Conservation (phyloP, 37 sponge, comb jelly and placozoan species). For the Mnemiopsis leidyi region DNA sequence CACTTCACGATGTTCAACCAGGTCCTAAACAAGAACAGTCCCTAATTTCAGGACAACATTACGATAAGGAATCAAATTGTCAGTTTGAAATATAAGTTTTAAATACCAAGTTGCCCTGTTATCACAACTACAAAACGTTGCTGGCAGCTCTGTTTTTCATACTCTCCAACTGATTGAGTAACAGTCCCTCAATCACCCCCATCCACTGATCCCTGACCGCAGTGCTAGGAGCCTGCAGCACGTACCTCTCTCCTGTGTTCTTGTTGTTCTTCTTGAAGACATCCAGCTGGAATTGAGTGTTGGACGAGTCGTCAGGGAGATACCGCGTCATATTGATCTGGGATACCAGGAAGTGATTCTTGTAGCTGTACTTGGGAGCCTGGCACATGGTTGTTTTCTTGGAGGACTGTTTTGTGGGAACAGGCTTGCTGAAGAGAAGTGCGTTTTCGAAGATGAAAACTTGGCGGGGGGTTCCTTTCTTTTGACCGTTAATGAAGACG, state of each 20-base stretch:
- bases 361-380: slow-evolving; percentile 8
- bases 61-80: neutral
- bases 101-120: neutral
- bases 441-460: slow-evolving; percentile 37
- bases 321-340: neutral
- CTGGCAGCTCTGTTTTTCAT: slow-evolving; percentile 32
- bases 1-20: too few species aligned
- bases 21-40: too few species aligned
- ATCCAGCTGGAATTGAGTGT: neutral
- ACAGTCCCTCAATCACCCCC: neutral
- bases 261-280: neutral
- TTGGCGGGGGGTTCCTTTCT: slow-evolving; percentile 24
- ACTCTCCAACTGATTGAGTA: neutral
- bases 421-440: slow-evolving; percentile 18
- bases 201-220: slow-evolving; percentile 15
- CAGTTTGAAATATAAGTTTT: neutral
- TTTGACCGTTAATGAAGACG: slow-evolving; percentile 6
- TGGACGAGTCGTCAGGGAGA: neutral
- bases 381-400: neutral
- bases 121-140: neutral
- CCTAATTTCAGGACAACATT: too few species aligned
- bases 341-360: neutral
- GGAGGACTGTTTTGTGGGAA: neutral
- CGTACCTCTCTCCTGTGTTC: neutral
- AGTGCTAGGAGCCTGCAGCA: slow-evolving; percentile 1